Evolutionary conservation across 2,888 invertebrate genomes (phyloP).

Genomic region (Raillietiella orientalis): DNA sequence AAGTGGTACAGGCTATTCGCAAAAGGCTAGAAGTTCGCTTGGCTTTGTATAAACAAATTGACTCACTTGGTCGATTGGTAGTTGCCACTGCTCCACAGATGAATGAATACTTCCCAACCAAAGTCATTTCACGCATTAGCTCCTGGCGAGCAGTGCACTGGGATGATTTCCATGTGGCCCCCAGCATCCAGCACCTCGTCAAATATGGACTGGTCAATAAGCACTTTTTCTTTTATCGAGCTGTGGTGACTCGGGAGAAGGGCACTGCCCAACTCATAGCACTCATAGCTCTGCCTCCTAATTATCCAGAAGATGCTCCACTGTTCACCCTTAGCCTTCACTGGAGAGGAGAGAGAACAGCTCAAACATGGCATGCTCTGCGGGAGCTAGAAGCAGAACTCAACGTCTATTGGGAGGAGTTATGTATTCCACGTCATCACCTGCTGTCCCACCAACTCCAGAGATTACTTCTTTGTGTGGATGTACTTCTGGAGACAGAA

Average conservation of each 20-base stretch:
- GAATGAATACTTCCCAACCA: slow-evolving; percentile 2
- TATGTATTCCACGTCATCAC: slow-evolving; percentile 15
- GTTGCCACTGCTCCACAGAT: no score
- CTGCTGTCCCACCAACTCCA: slow-evolving; percentile 43
- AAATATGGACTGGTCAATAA: slow-evolving; percentile 1
- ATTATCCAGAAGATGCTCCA: slow-evolving; percentile 45
- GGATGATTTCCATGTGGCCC: slow-evolving; percentile 1
- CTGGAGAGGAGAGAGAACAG: slow-evolving; percentile 31
- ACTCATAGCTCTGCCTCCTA: slow-evolving; percentile 38
- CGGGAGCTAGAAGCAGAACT: slow-evolving; percentile 37
- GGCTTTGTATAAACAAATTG: slow-evolving; percentile 40
- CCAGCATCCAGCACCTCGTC: slow-evolving; percentile 3
- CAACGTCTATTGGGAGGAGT: slow-evolving; percentile 22
- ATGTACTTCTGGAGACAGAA: slow-evolving; percentile 45
- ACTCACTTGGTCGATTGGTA: slow-evolving; percentile 18
- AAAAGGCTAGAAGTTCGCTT: slow-evolving; percentile 37
- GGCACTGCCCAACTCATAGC: slow-evolving; percentile 47
- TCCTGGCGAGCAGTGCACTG: slow-evolving; percentile 3
- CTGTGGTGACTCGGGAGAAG: slow-evolving; percentile 1
- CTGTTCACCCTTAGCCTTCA: slow-evolving; percentile 37
- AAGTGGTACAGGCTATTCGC: slow-evolving; percentile 34
- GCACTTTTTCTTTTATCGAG: slow-evolving; percentile 2
- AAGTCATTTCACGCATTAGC: slow-evolving; percentile 2
- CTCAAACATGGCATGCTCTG: slow-evolving; percentile 30
- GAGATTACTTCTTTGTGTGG: slow-evolving; percentile 43